Conservation (phyloP, 2,113 vertebrate species). For the Phylloscopus trochiloides region DNA sequence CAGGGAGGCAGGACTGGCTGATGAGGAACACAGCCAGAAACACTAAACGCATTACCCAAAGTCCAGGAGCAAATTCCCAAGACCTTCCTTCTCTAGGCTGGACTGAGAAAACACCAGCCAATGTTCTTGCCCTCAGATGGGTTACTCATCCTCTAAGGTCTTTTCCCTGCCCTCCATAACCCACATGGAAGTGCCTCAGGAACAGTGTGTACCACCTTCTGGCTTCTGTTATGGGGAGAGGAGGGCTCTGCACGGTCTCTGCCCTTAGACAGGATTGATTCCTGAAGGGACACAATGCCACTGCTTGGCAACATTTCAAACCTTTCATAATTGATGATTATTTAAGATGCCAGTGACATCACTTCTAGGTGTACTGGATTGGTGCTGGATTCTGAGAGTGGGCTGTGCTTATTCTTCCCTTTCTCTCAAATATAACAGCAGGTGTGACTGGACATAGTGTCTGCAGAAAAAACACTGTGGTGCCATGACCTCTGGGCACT, state of each 20-base stretch:
- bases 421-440: not conserved
- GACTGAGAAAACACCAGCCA: not conserved
- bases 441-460: not conserved
- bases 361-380: not conserved
- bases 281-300: not conserved
- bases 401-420: not conserved
- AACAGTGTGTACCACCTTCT: not conserved
- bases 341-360: not conserved
- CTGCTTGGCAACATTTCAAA: not conserved
- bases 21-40: not conserved
- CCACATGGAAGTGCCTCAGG: not conserved
- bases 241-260: not conserved
- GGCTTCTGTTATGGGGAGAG: not conserved
- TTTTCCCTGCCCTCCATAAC: not conserved
- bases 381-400: not conserved
- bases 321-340: not conserved
- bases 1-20: not conserved
- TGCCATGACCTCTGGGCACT: not conserved
- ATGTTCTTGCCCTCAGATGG: not conserved
- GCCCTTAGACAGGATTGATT: not conserved
- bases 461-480: not conserved
- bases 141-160: not conserved
- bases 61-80: not conserved
- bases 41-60: rapidly evolving
- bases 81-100: not conserved